These are phyloP conservation scores for Montipora capitata DNA, from an alignment of 92 coral and sea anemone species.

Conservation along the genomic window DNA sequence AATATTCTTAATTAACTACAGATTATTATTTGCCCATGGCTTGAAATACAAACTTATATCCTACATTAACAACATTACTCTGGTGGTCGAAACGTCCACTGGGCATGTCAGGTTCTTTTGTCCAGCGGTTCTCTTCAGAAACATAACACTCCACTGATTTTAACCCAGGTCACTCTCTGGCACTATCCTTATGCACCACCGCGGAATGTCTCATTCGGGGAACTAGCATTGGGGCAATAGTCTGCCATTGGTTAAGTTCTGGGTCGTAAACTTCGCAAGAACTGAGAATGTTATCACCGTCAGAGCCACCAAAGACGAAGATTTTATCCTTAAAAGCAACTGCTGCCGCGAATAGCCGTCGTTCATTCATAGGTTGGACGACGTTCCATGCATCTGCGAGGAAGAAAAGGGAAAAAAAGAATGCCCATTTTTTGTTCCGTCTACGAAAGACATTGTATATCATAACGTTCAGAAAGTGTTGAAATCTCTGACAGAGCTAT, in stretches of 20 bases:
- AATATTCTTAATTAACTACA: no score
- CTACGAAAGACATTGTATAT: no score
- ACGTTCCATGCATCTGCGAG: conserved; percentile 82
- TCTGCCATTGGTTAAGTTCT: conserved; percentile 75
- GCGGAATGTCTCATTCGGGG: conserved; percentile 85
- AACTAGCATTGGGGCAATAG: conserved; percentile 77
- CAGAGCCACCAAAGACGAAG: conserved; percentile 90
- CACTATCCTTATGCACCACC: conserved; percentile 81
- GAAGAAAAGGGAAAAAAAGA: neutral
- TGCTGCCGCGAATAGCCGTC: conserved; percentile 80
- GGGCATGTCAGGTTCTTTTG: conserved; percentile 74
- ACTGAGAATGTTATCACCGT: conserved; percentile 72
- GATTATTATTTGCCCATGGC: conserved; percentile 20
- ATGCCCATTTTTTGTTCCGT: no score
- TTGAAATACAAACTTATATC: conserved; percentile 71
- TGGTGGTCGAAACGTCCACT: conserved; percentile 70
- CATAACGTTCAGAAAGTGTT: no score
- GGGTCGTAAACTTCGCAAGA: conserved; percentile 91
- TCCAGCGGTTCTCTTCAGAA: conserved; percentile 79
- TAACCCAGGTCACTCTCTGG: conserved; percentile 55
- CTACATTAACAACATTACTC: conserved; percentile 65
- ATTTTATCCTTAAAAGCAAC: conserved; percentile 75
- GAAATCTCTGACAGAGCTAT: no score
- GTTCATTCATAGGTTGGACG: conserved; percentile 79
- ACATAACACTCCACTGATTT: conserved; percentile 80